These are phyloP conservation scores for Erythrocercus mccallii DNA, from an alignment of 2,113 vertebrate species.

Conservation along the genomic window DNA sequence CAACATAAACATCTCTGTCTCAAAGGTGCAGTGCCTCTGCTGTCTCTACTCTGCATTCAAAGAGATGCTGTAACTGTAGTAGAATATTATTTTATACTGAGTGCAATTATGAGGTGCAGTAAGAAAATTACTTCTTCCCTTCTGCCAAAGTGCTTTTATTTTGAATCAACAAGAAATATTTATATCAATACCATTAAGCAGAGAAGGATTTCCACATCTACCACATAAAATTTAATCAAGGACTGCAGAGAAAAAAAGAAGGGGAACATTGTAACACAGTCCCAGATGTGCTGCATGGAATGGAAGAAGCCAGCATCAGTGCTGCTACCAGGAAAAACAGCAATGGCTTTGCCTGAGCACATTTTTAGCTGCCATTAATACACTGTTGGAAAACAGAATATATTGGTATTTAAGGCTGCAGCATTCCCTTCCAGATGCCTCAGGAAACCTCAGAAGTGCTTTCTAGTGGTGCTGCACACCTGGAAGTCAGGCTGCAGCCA, in stretches of 20 bases:
- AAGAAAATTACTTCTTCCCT: not conserved
- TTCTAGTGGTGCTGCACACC: not conserved
- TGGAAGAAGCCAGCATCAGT: not conserved
- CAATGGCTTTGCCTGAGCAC: not conserved
- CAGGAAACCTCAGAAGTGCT: not conserved
- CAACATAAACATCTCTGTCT: not conserved
- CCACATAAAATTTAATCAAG: not conserved
- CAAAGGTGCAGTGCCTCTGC: not conserved
- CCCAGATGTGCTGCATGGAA: not conserved
- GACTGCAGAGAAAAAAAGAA: not conserved
- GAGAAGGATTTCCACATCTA: not conserved
- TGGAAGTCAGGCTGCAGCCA: not conserved
- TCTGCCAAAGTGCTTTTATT: not conserved
- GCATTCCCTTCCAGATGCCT: not conserved
- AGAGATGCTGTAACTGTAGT: not conserved
- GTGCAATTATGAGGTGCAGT: not conserved
- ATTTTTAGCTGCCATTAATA: not conserved
- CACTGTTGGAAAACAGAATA: not conserved
- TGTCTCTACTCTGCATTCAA: not conserved
- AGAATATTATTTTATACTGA: not conserved
- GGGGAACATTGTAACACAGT: not conserved
- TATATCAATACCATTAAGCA: not conserved
- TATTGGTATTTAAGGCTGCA: not conserved
- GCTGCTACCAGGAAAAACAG: not conserved
- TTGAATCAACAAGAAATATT: not conserved